phyloP scores from a whole-genome alignment of 2,888 invertebrate species.

The Drosophila greeni region DNA sequence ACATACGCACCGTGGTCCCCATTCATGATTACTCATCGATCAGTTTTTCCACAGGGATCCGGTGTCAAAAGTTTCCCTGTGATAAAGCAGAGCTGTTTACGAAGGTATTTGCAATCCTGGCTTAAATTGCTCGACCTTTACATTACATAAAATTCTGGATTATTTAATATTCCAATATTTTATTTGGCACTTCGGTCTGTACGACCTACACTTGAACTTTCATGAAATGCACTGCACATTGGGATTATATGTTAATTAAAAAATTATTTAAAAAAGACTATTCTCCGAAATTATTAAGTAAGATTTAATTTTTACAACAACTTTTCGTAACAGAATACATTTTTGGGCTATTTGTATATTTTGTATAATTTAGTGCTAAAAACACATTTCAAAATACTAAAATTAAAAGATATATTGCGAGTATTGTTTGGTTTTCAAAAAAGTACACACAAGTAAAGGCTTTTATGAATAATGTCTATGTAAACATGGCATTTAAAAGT shows the following conservation, averaged over 20 bases:
- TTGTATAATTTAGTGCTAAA: background rate
- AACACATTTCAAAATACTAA: background rate
- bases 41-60: background rate
- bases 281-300: no score
- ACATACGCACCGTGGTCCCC: conserved; percentile 33
- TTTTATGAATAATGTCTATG: background rate
- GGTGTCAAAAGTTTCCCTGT: conserved; percentile 8
- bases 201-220: background rate
- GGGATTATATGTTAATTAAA: no score
- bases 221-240: background rate
- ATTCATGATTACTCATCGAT: conserved; percentile 19
- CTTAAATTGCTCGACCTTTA: background rate
- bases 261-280: no score
- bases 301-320: background rate
- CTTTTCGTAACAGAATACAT: background rate
- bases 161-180: background rate
- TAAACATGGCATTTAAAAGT: conserved; percentile 19
- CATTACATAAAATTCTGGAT: background rate
- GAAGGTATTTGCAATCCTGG: background rate
- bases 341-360: background rate
- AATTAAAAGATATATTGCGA: background rate
- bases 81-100: background rate
- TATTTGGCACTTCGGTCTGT: no score
- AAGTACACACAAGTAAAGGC: background rate
- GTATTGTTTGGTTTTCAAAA: background rate